A percentile compares a stretch with the other conserved stretches of the same genome.
These are phyloP conservation scores for Borostomias antarcticus DNA, from an alignment of 2,797 vertebrate species.

Conservation along the genomic window DNA sequence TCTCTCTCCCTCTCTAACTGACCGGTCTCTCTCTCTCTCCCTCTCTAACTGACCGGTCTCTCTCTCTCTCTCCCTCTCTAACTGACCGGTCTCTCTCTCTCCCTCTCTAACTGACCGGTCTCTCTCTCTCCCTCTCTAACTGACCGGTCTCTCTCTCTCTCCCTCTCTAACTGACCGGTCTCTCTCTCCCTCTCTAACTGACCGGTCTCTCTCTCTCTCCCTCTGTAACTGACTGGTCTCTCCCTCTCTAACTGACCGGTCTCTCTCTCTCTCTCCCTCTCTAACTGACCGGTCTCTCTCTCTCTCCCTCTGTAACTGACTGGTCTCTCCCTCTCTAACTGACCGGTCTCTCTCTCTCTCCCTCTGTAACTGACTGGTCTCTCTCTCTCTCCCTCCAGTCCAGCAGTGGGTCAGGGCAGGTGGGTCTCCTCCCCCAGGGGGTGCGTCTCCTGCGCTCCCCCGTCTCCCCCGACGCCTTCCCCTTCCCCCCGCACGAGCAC, in stretches of 20 bases:
- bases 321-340: no score
- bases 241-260: neutral
- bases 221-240: neutral
- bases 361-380: no score
- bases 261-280: neutral
- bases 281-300: no score
- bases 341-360: neutral
- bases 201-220: neutral
- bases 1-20: neutral
- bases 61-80: no score
- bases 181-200: slow-evolving; percentile 10
- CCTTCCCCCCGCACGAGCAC: slow-evolving; percentile 85
- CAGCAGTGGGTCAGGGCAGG: slow-evolving; percentile 80
- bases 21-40: no score
- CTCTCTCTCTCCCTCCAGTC: slow-evolving; percentile 68
- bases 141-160: slow-evolving; percentile 2
- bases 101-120: no score
- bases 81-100: no score
- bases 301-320: slow-evolving; percentile 26
- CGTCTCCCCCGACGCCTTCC: slow-evolving; percentile 84
- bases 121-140: slow-evolving; percentile 50
- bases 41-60: no score
- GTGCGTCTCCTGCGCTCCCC: slow-evolving; percentile 85
- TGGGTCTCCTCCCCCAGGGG: slow-evolving; percentile 81
- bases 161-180: neutral